phyloP scores from a whole-genome alignment of 2,888 invertebrate genomes.

The Campoplex nolae region DNA sequence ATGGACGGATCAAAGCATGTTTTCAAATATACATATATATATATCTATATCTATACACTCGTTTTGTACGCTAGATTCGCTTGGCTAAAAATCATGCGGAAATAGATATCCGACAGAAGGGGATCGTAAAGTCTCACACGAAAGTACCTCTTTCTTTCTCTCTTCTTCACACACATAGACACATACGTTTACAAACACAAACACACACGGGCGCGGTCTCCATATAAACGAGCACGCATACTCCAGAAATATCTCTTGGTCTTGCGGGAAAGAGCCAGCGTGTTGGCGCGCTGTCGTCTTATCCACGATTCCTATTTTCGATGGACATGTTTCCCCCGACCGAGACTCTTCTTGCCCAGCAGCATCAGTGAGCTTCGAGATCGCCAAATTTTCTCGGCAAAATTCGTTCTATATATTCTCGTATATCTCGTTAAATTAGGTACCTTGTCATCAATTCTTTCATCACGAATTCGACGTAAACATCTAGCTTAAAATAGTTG shows the following conservation, averaged over 20 bases:
- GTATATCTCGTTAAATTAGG: slow-evolving; percentile 26
- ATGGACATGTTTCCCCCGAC: slow-evolving; percentile 65
- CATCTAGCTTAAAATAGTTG: not conserved
- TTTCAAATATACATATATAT: not conserved
- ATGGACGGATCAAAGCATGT: slow-evolving; percentile 60
- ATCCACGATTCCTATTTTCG: slow-evolving; percentile 70
- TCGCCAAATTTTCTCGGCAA: slow-evolving; percentile 28
- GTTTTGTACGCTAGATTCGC: slow-evolving; percentile 49
- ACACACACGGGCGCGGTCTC: not conserved
- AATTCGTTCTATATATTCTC: slow-evolving; percentile 36
- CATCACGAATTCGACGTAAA: slow-evolving; percentile 3
- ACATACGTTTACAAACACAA: not conserved
- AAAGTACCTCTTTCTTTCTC: not conserved
- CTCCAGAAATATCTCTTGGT: slow-evolving; percentile 64
- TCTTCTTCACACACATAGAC: not conserved
- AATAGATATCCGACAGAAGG: slow-evolving; percentile 62
- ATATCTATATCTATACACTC: not conserved
- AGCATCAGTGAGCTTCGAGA: not conserved
- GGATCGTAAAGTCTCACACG: slow-evolving; percentile 57
- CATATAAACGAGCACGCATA: slow-evolving; percentile 12
- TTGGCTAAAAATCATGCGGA: slow-evolving; percentile 66
- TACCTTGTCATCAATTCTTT: slow-evolving; percentile 33
- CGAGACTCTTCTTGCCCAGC: slow-evolving; percentile 13
- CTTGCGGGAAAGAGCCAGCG: slow-evolving; percentile 38
- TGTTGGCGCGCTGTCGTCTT: slow-evolving; percentile 52